phyloP scores from a whole-genome alignment of 2,797 vertebrate species.

The Rallus crepitans region DNA sequence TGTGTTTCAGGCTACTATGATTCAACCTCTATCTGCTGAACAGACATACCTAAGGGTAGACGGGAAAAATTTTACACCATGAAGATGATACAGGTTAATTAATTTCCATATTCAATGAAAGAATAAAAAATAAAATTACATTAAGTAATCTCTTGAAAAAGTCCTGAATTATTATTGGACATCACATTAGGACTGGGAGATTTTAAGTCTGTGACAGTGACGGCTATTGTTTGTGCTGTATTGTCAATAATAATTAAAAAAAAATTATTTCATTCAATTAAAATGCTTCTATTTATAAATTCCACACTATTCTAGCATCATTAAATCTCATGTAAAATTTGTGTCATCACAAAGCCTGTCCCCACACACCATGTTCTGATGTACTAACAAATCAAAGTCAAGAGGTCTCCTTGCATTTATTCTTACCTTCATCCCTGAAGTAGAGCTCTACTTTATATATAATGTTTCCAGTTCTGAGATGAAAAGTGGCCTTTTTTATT shows the following conservation, averaged over 20 bases:
- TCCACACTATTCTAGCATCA: background rate
- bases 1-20: background rate
- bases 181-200: background rate
- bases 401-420: background rate
- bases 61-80: background rate
- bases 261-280: background rate
- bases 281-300: background rate
- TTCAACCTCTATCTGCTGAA: background rate
- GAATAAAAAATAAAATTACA: background rate
- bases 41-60: background rate
- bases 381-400: background rate
- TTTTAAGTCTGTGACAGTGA: background rate
- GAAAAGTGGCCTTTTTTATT: background rate
- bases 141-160: background rate
- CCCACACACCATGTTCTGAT: background rate
- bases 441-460: background rate
- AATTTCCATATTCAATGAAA: background rate
- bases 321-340: background rate
- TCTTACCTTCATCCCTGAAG: background rate
- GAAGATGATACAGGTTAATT: background rate
- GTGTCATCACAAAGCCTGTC: background rate
- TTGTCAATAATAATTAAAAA: background rate
- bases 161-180: background rate
- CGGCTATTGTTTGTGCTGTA: background rate
- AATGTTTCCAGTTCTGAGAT: background rate